phyloP scores from a whole-genome alignment of 2,888 invertebrate genomes.

The Pseudococcus viburni region DNA sequence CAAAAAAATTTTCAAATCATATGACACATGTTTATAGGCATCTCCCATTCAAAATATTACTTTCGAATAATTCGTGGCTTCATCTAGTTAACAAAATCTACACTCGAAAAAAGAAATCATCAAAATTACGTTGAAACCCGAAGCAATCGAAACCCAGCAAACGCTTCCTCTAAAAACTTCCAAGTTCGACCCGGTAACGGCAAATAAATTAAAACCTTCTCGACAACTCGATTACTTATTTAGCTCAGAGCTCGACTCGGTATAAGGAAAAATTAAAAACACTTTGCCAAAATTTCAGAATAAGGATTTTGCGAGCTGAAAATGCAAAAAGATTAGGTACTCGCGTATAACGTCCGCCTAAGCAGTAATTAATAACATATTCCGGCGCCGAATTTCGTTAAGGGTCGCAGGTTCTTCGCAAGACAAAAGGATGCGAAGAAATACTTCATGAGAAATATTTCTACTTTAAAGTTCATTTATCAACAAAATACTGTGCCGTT shows the following conservation, averaged over 20 bases:
- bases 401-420: conserved; percentile 65
- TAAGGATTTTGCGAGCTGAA: conserved; percentile 6
- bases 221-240: conserved; percentile 31
- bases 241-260: neutral
- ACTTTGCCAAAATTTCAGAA: conserved; percentile 17
- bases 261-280: conserved; percentile 31
- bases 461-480: conserved; percentile 66
- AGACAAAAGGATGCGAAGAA: conserved; percentile 66
- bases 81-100: too few relatives aligned
- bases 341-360: conserved; percentile 57
- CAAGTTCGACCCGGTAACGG: neutral
- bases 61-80: too few relatives aligned
- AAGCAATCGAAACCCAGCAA: neutral
- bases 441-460: conserved; percentile 65
- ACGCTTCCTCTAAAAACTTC: neutral
- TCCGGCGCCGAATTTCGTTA: conserved; percentile 66
- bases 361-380: conserved; percentile 66
- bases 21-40: too few relatives aligned
- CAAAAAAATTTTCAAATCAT: too few relatives aligned
- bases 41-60: too few relatives aligned
- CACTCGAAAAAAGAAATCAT: too few relatives aligned
- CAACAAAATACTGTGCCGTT: conserved; percentile 59
- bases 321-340: conserved; percentile 64
- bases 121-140: too few relatives aligned
- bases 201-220: conserved; percentile 2